Conservation (phyloP, 2,797 vertebrate species). For the Gastrophryne carolinensis region DNA sequence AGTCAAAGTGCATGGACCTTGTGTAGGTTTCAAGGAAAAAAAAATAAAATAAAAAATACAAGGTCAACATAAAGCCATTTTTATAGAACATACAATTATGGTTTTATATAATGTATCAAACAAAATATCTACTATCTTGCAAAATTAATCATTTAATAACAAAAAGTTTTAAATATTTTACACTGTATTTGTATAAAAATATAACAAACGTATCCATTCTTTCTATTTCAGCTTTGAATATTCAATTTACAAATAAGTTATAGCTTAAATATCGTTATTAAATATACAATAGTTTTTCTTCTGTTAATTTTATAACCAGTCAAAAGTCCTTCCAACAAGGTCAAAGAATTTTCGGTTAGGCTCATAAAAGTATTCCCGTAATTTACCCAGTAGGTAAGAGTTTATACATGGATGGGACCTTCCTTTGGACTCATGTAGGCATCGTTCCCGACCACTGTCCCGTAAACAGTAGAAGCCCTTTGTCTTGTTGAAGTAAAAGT, state of each 20-base stretch:
- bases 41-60: too few relatives aligned
- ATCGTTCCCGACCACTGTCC: conserved; percentile 85
- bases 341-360: conserved; percentile 93
- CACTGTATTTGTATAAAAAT: conserved; percentile 88
- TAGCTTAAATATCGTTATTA: conserved; percentile 68
- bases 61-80: too few relatives aligned
- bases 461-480: conserved; percentile 96
- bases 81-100: not conserved
- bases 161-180: conserved; percentile 78
- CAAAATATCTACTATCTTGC: not conserved
- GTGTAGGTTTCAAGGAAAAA: too few relatives aligned
- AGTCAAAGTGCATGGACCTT: too few relatives aligned
- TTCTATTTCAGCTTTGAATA: conserved; percentile 73
- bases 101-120: not conserved
- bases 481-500: conserved; percentile 97
- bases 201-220: conserved; percentile 80
- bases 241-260: conserved; percentile 79
- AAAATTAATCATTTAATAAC: conserved; percentile 60
- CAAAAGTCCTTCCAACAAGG: conserved; percentile 88
- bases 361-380: conserved; percentile 87
- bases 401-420: conserved; percentile 85
- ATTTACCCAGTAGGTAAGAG: conserved; percentile 78
- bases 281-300: conserved; percentile 53
- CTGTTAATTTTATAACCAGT: conserved; percentile 80
- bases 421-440: conserved; percentile 93